Percentiles rank a stretch among this genome's conserved stretches.
phyloP scores from a whole-genome alignment of 2,888 invertebrate species.

The Archips crataeganus region DNA sequence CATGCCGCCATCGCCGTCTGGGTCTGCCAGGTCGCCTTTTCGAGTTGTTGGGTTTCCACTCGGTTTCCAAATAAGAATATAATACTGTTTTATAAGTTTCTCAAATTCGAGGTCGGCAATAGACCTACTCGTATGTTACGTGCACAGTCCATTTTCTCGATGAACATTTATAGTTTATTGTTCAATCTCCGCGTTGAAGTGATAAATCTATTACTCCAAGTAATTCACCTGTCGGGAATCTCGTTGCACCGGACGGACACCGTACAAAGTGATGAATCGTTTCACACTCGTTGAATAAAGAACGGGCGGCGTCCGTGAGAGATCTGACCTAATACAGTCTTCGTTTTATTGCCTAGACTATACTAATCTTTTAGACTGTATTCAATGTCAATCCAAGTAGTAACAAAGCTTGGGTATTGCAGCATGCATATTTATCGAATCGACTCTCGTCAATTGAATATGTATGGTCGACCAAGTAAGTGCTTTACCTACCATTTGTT shows the following conservation, averaged over 20 bases:
- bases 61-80: no score
- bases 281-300: conserved; percentile 57
- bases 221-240: conserved; percentile 17
- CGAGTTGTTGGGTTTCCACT: no score
- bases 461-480: no score
- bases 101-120: background rate
- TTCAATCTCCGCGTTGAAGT: conserved; percentile 22
- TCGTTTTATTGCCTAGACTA: background rate
- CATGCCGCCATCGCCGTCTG: no score
- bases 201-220: conserved; percentile 25
- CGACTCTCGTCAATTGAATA: no score
- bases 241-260: conserved; percentile 25
- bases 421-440: background rate
- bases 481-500: no score
- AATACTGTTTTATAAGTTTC: background rate
- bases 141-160: background rate
- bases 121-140: background rate
- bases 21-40: no score
- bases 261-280: conserved; percentile 68
- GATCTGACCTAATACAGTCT: conserved; percentile 9
- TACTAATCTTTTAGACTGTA: background rate
- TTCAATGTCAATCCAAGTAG: background rate
- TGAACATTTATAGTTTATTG: conserved; percentile 1
- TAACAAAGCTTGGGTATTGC: background rate
- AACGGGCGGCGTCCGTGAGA: conserved; percentile 58